These are phyloP conservation scores for Anisognathus igniventris DNA, from an alignment of 2,797 vertebrate genomes.

Conservation along the genomic window DNA sequence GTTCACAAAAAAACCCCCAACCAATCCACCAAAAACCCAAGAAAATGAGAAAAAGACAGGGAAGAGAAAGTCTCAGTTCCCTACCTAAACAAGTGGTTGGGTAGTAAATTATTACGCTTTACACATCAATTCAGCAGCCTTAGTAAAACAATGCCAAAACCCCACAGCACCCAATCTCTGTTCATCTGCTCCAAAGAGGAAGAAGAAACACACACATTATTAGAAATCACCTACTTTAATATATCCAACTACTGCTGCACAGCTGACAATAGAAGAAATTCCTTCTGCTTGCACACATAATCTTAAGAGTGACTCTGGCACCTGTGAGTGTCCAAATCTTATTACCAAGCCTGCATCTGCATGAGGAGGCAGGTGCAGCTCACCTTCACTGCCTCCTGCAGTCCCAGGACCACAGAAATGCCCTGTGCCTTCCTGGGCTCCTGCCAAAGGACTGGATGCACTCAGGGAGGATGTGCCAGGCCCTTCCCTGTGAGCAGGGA, in stretches of 20 bases:
- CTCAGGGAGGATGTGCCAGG: rapidly evolving
- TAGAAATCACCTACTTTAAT: background rate
- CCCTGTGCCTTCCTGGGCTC: background rate
- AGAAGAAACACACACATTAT: background rate
- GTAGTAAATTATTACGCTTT: background rate
- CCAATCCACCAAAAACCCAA: background rate
- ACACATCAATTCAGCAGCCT: background rate
- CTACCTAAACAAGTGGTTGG: background rate
- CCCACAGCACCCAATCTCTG: background rate
- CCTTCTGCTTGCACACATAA: background rate
- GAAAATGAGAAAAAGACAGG: background rate
- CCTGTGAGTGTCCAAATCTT: rapidly evolving
- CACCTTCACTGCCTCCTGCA: background rate
- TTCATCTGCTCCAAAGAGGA: background rate
- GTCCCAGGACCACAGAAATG: background rate
- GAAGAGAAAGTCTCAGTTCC: background rate
- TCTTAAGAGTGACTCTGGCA: background rate
- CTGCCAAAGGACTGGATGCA: background rate
- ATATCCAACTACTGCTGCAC: background rate
- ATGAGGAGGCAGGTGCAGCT: background rate
- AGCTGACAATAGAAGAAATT: background rate
- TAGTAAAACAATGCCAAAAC: background rate
- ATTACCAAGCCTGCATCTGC: background rate
- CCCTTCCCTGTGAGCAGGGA: rapidly evolving
- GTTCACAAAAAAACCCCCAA: background rate